A percentile compares a stretch with the other conserved stretches of the same genome.
Evolutionary conservation across 2,888 invertebrate genomes (phyloP).

Genomic region (Bombyx huttoni): DNA sequence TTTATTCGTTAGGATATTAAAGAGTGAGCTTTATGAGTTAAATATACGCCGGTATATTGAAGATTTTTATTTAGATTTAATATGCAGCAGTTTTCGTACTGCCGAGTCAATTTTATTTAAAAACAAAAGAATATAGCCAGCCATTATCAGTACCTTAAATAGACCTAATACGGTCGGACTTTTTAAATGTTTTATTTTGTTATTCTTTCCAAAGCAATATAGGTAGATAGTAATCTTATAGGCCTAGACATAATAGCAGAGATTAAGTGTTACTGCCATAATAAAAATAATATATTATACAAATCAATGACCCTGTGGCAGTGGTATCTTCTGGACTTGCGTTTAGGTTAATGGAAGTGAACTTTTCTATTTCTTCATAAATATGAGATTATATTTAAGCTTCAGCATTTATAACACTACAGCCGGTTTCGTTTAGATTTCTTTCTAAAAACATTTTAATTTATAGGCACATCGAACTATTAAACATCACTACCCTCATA

Average conservation of each 20-base stretch:
- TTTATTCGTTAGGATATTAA: conserved; percentile 61
- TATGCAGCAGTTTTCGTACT: conserved; percentile 32
- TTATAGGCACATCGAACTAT: not conserved
- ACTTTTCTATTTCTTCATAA: conserved; percentile 25
- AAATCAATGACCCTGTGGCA: conserved; percentile 40
- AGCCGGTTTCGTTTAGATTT: not conserved
- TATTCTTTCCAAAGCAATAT: conserved; percentile 66
- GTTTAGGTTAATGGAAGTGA: conserved; percentile 21
- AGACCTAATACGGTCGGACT: conserved; percentile 27
- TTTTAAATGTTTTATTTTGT: conserved; percentile 46
- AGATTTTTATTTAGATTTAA: conserved; percentile 35
- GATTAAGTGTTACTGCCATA: conserved; percentile 54
- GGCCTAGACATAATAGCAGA: conserved; percentile 54
- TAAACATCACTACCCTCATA: too few relatives aligned
- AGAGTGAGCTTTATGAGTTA: conserved; percentile 63
- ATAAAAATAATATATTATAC: conserved; percentile 29
- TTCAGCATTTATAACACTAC: conserved; percentile 50
- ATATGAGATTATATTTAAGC: conserved; percentile 47
- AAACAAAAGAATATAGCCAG: conserved; percentile 49
- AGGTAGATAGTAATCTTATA: conserved; percentile 43
- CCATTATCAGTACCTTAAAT: conserved; percentile 56
- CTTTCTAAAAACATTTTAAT: conserved; percentile 6
- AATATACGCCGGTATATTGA: conserved; percentile 42
- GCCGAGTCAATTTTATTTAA: conserved; percentile 41
- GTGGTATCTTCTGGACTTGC: conserved; percentile 37